Base-by-base conservation (phyloP, 2,888 invertebrate genomes). In the Pardosa pseudoannulata region DNA sequence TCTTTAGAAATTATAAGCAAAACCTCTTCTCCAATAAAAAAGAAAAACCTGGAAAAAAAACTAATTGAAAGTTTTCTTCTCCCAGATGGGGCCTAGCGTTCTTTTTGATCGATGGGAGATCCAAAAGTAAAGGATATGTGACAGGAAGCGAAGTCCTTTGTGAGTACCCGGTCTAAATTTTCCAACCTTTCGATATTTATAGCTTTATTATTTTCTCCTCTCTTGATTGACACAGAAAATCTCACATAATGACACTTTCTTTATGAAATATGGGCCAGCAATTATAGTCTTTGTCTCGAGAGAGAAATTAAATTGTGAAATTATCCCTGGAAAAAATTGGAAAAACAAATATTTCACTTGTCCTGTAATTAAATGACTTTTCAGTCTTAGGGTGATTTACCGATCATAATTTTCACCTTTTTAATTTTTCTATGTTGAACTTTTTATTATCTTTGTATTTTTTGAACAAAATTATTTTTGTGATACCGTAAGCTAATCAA, bases 51-150 rank as follows among this genome's bases (percentile, higher is more conserved):
- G 39, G 46, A 39, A 73, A 32, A 67, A 67, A 82, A 71, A 76
- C 71, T 82, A 82, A 82, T 76, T 82, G 82, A 82, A 82, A 82
- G 82, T 76, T 71, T 82, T 82, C 80, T 27, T 23, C 31, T 32
- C 71, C 67, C 82, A 82, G 82, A 82, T 82, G 82, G 82, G 82
- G 62, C 76, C 72, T 41, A 39, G 71, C 70, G 3, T 65, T 9
- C 16, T 5, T 65, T 70, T 76, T 82, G 82, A 82, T 82, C 75
- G 82, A 82, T 82, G 82, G 23, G 64, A 41, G 28, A 46, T 11
- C 50, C 41, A 13, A 32, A 46, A 27, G 71, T 65, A 71, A 71
- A 64, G 76, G 71, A 76, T 75, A 75, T 76, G 76, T 76, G 82
- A 82, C 82, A 65, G 46, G 73, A 56, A 28, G 67, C 64, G 71